These are phyloP conservation scores for Rhadina sibilatrix DNA, from an alignment of 2,113 vertebrate genomes.

Conservation along the genomic window DNA sequence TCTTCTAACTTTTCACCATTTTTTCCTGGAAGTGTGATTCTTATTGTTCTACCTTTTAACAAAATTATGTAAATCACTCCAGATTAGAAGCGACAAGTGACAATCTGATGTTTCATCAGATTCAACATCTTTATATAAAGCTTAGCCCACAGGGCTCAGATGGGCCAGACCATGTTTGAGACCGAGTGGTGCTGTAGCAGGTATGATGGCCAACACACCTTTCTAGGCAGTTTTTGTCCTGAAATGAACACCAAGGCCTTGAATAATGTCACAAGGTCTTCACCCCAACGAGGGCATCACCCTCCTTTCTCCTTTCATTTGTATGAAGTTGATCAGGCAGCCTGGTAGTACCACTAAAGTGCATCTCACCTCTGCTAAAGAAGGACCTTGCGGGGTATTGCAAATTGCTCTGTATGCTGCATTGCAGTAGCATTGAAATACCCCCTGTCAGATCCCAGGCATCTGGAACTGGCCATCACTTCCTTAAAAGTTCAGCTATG, in stretches of 20 bases:
- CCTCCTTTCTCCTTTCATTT: neutral
- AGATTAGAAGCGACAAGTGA: neutral
- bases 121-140: neutral
- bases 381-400: neutral
- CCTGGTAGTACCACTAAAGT: neutral
- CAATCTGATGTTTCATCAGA: neutral
- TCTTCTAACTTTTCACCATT: neutral
- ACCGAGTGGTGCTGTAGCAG: neutral
- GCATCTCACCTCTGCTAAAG: neutral
- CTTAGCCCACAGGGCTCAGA: neutral
- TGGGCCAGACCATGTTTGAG: accelerated
- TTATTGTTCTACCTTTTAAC: neutral
- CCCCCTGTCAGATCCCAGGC: neutral
- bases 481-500: neutral
- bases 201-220: neutral
- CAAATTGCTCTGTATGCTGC: neutral
- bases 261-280: neutral
- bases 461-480: neutral
- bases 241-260: neutral
- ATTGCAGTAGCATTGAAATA: neutral
- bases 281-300: neutral
- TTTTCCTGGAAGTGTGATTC: neutral
- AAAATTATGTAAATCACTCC: neutral
- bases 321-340: neutral
- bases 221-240: neutral